Percentiles rank a stretch among this genome's conserved stretches.
Conservation (phyloP, 2,888 invertebrate species). For the Nephrotoma guestfalica region DNA sequence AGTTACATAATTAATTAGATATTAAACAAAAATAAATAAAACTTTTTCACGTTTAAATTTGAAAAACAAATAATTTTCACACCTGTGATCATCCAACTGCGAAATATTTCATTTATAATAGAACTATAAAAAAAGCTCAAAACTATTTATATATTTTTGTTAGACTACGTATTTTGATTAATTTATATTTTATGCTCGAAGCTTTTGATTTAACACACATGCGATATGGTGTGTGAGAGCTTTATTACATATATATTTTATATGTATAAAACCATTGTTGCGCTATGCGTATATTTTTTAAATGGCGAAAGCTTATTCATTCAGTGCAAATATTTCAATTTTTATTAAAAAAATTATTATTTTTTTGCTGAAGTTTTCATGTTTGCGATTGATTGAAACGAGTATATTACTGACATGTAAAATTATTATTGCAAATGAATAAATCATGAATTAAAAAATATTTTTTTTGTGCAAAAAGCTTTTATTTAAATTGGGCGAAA, state of each 20-base stretch:
- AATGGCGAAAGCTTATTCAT: neutral
- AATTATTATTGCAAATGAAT: neutral
- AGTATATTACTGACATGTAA: neutral
- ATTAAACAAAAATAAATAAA: neutral
- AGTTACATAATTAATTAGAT: neutral
- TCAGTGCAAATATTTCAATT: neutral
- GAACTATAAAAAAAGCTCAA: neutral
- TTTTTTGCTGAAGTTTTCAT: neutral
- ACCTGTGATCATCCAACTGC: neutral
- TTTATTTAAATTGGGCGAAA: neutral
- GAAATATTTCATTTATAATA: neutral
- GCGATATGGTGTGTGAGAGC: neutral
- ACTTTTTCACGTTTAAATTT: neutral
- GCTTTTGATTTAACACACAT: neutral
- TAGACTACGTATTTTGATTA: neutral
- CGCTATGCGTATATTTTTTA: neutral
- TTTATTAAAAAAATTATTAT: neutral
- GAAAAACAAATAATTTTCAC: neutral
- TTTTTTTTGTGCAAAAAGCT: neutral
- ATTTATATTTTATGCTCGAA: neutral
- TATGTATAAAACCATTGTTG: neutral
- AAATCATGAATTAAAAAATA: neutral
- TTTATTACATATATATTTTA: neutral
- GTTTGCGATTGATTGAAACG: neutral
- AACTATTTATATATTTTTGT: neutral